Conservation (phyloP, 35 echinoderm and acorn worm species). For the Heliocidaris tuberculata region DNA sequence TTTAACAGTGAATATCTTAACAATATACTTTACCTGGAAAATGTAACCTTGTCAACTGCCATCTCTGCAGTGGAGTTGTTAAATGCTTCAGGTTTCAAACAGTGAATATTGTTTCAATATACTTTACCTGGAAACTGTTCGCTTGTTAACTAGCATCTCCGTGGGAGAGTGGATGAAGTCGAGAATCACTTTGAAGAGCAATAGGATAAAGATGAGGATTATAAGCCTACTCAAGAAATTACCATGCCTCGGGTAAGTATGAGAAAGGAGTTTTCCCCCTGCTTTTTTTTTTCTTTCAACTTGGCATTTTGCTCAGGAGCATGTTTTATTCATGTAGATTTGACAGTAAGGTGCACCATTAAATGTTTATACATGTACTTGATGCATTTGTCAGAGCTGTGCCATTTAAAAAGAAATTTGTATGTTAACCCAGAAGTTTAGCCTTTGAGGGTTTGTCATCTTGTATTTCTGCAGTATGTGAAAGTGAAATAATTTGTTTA, state of each 20-base stretch:
- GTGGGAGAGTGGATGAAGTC: background rate
- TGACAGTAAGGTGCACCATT: too few species aligned
- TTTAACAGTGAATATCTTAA: background rate
- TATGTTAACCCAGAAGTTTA: too few species aligned
- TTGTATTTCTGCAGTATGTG: too few species aligned
- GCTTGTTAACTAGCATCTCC: background rate
- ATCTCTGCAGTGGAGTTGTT: background rate
- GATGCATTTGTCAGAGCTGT: too few species aligned
- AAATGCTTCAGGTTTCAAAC: background rate
- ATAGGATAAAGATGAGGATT: background rate
- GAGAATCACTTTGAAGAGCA: background rate
- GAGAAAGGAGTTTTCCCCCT: background rate
- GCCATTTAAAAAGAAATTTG: too few species aligned
- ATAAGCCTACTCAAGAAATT: background rate
- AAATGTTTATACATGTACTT: too few species aligned
- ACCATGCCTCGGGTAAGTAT: background rate
- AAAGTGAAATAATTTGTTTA: too few species aligned
- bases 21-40: background rate
- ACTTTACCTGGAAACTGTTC: background rate
- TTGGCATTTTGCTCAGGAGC: background rate
- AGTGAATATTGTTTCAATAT: too few species aligned
- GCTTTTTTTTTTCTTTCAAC: background rate
- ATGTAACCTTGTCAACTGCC: background rate
- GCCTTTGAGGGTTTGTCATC: too few species aligned
- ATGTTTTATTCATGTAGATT: background rate